These are phyloP conservation scores for Paragorgia papillata DNA, from an alignment of 92 coral and sea anemone genomes.

Conservation along the genomic window DNA sequence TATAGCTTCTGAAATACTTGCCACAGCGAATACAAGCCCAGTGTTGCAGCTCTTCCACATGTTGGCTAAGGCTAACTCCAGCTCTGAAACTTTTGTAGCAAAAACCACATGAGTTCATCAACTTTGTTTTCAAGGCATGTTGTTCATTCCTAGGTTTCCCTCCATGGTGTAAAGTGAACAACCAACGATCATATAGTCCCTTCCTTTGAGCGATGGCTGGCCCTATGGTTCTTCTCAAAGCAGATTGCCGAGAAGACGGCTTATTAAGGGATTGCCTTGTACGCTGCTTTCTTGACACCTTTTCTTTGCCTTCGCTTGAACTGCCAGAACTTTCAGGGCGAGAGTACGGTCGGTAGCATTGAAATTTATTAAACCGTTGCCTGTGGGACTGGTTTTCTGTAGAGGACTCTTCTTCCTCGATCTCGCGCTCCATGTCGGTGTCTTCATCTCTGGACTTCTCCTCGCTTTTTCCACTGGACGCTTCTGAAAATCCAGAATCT, in stretches of 20 bases:
- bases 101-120: constrained; percentile 85
- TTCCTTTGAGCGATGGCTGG: background rate
- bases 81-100: constrained; percentile 86
- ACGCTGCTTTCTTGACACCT: constrained; percentile 21
- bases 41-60: constrained; percentile 86
- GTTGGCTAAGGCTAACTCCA: constrained; percentile 83
- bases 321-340: background rate
- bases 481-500: constrained; percentile 44
- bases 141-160: constrained; percentile 15
- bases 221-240: background rate
- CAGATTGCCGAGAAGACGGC: background rate
- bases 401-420: background rate
- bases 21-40: constrained; percentile 98
- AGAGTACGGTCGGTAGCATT: constrained; percentile 12
- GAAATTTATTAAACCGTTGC: constrained; percentile 23
- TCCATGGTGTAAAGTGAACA: constrained; percentile 27
- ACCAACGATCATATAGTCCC: background rate
- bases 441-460: constrained; percentile 32
- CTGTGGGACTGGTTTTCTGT: background rate
- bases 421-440: constrained; percentile 27
- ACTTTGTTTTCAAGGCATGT: constrained; percentile 28
- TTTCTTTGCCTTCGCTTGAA: background rate
- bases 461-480: constrained; percentile 34
- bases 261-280: background rate
- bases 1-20: constrained; percentile 76